Percentiles rank a stretch among this genome's conserved stretches.
phyloP scores from a whole-genome alignment of 2,113 vertebrate species.

The Microtus ochrogaster region DNA sequence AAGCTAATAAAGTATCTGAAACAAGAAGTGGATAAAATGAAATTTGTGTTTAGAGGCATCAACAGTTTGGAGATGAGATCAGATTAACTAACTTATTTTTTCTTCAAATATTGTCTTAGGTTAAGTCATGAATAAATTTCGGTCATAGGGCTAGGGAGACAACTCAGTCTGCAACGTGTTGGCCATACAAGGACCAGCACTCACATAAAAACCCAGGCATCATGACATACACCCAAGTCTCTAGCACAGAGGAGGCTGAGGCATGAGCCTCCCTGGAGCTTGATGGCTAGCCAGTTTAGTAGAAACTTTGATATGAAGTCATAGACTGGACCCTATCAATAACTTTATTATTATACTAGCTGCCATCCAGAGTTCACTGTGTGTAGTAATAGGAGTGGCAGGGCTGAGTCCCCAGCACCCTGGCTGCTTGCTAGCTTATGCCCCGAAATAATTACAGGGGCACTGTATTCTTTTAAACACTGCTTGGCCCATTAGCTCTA shows the following conservation, averaged over 20 bases:
- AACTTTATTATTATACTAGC: not conserved
- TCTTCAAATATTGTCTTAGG: conserved; percentile 29
- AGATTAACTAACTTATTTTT: not conserved
- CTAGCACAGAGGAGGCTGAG: too few species aligned
- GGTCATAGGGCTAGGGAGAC: not conserved
- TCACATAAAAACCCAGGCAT: not conserved
- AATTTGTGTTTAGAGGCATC: conserved; percentile 36
- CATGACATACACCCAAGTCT: not conserved
- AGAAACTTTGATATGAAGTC: not conserved
- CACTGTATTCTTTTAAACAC: too few species aligned
- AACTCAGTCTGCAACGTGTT: not conserved
- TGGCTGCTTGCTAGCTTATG: too few species aligned
- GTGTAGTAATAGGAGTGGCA: too few species aligned
- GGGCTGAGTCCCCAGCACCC: too few species aligned
- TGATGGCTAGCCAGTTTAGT: not conserved
- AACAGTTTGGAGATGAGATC: conserved; percentile 15
- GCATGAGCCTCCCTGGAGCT: not conserved
- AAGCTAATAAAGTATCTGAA: conserved; percentile 24
- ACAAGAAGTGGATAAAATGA: not conserved
- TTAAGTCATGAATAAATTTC: conserved; percentile 26
- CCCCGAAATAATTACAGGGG: too few species aligned
- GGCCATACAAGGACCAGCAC: not conserved
- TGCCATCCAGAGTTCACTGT: not conserved
- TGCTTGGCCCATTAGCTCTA: too few species aligned
- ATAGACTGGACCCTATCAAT: not conserved